Percentiles rank a stretch among this genome's conserved stretches.
phyloP scores from a whole-genome alignment of 1,140 invertebrate genomes.

The Ceratina calcarata region DNA sequence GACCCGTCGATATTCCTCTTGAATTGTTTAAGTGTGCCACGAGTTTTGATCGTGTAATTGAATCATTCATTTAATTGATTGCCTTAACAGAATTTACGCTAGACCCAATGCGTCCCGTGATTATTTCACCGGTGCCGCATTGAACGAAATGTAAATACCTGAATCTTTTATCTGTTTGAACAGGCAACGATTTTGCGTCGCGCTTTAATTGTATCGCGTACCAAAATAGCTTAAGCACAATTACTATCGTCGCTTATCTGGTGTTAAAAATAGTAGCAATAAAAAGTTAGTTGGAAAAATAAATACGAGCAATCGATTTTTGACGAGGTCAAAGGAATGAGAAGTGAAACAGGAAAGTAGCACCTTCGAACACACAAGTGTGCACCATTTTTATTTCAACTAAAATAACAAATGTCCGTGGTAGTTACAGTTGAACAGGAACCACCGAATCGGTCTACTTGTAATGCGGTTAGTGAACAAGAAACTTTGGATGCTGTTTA shows the following conservation, averaged over 20 bases:
- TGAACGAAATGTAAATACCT: not conserved
- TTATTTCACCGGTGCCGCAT: not conserved
- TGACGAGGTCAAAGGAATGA: not conserved
- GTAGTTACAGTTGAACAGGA: not conserved
- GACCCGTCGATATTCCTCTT: no score
- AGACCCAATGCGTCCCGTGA: not conserved
- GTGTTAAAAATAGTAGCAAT: not conserved
- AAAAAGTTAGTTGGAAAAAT: not conserved
- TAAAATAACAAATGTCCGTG: not conserved
- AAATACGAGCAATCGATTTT: not conserved
- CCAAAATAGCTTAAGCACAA: not conserved
- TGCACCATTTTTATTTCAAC: not conserved
- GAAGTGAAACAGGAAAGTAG: not conserved
- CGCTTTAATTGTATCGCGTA: not conserved
- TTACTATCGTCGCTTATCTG: not conserved
- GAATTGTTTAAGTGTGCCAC: no score
- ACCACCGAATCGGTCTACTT: not conserved
- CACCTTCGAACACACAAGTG: not conserved
- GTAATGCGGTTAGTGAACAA: not conserved
- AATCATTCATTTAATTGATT: not conserved
- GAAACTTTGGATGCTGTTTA: slow-evolving; percentile 12
- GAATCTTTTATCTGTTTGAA: not conserved
- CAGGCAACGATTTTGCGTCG: no score
- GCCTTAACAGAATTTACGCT: not conserved
- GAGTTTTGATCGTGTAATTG: no score